Evolutionary conservation across 2,113 vertebrate genomes (phyloP).

Genomic region (Oplegnathus fasciatus): DNA sequence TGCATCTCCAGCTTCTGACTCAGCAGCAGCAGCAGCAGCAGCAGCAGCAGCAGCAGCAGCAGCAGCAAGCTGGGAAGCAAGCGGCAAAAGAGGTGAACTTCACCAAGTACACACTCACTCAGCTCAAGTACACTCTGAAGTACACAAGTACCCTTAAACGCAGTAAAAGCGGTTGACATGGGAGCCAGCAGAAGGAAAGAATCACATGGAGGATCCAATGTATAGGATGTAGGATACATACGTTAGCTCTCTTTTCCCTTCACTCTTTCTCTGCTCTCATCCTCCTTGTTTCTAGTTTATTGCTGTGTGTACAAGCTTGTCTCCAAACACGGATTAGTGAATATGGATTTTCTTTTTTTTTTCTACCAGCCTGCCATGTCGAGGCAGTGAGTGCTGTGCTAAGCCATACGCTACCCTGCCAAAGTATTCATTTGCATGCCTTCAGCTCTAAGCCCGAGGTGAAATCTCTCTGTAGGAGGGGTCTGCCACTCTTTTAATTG

Average conservation of each 20-base stretch:
- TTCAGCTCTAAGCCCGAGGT: conserved; percentile 75
- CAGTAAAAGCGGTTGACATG: conserved; percentile 63
- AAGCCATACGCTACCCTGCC: conserved; percentile 56
- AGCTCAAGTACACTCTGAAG: conserved; percentile 69
- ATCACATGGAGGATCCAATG: conserved; percentile 2
- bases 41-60: conserved; percentile 89
- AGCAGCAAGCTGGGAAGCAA: conserved; percentile 87
- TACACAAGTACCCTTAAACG: conserved; percentile 66
- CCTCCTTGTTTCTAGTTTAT: conserved; percentile 6
- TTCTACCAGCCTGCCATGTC: conserved; percentile 30
- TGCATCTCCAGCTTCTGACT: conserved; percentile 96
- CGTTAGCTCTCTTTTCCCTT: neutral
- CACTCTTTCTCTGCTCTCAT: neutral
- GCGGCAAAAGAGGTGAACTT: conserved; percentile 95
- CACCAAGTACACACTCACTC: conserved; percentile 58
- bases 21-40: conserved; percentile 94
- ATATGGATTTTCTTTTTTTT: conserved; percentile 69
- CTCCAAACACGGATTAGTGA: conserved; percentile 63
- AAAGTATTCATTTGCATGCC: conserved; percentile 81
- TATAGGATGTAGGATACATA: conserved; percentile 42
- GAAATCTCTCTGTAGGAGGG: conserved; percentile 79
- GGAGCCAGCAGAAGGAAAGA: conserved; percentile 35
- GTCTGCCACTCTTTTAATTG: conserved; percentile 82
- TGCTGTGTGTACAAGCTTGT: conserved; percentile 48
- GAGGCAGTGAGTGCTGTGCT: conserved; percentile 33